Conservation (phyloP, 2,113 vertebrate genomes). For the Nerophis ophidion region DNA sequence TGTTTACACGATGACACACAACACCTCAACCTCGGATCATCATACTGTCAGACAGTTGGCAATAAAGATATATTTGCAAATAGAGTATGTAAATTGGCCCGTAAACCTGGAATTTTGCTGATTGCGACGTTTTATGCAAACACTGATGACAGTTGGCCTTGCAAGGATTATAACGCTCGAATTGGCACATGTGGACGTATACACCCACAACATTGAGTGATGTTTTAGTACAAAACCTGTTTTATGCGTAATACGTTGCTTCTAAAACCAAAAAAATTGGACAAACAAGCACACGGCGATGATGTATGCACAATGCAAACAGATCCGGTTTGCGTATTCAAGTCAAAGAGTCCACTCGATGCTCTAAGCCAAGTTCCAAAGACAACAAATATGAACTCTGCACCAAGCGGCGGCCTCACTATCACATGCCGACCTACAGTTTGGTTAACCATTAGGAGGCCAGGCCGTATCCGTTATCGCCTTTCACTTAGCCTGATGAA, state of each 20-base stretch:
- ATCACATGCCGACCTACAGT: constrained; percentile 15
- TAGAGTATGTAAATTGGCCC: neutral
- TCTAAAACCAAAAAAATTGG: neutral
- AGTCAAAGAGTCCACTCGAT: neutral
- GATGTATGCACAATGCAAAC: constrained; percentile 2
- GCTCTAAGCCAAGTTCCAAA: constrained; percentile 5
- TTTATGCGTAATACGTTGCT: neutral
- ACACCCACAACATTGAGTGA: neutral
- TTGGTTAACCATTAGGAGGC: constrained; percentile 49
- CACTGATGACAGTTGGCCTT: neutral
- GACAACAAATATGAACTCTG: constrained; percentile 45
- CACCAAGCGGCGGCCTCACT: constrained; percentile 19
- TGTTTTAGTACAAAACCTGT: neutral
- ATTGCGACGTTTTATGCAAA: neutral
- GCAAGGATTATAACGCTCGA: neutral
- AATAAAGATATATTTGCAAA: neutral
- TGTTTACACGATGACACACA: too few relatives aligned
- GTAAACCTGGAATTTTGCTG: neutral
- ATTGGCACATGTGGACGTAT: neutral
- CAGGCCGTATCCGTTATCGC: constrained; percentile 26
- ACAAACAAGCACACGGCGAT: neutral
- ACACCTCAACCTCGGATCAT: too few relatives aligned
- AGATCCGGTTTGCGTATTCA: constrained; percentile 4
- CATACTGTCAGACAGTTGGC: neutral
- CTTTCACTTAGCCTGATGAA: constrained; percentile 62